phyloP scores from a whole-genome alignment of 2,797 vertebrate genomes.

The Sebastolobus alascanus region DNA sequence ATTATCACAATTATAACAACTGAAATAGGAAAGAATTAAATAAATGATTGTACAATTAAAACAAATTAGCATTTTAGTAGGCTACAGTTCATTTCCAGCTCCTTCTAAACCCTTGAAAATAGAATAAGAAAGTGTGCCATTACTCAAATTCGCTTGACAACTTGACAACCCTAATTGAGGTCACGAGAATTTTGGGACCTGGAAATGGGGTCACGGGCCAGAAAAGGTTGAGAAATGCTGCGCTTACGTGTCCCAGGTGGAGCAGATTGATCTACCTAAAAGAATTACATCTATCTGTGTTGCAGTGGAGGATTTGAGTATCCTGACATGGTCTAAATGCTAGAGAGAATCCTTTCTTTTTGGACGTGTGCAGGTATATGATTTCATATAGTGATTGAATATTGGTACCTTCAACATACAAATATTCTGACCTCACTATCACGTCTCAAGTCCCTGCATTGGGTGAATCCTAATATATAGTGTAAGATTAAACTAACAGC shows the following conservation, averaged over 20 bases:
- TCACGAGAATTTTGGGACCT: constrained; percentile 55
- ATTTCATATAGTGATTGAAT: neutral
- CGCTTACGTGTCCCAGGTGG: constrained; percentile 39
- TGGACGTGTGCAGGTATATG: neutral
- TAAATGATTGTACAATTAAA: neutral
- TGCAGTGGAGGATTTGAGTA: neutral
- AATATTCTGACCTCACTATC: neutral
- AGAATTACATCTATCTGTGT: neutral
- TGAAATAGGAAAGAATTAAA: neutral
- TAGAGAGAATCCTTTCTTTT: neutral
- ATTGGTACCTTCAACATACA: neutral
- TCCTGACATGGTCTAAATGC: neutral
- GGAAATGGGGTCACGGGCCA: constrained; percentile 46
- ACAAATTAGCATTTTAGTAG: neutral
- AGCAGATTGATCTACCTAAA: constrained; percentile 2
- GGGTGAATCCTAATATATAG: neutral
- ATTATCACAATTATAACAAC: neutral
- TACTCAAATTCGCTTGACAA: constrained; percentile 33
- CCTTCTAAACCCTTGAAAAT: constrained; percentile 20
- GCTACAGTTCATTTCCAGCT: neutral
- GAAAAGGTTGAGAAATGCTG: neutral
- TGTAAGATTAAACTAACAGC: constrained; percentile 12
- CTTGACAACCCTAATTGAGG: constrained; percentile 51
- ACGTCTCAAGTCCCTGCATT: neutral
- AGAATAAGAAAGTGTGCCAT: constrained; percentile 30